Evolutionary conservation across 2,888 invertebrate genomes (phyloP), one percentile per base, ranked within the genome.

Genomic region (Yponomeuta sedellus): DNA sequence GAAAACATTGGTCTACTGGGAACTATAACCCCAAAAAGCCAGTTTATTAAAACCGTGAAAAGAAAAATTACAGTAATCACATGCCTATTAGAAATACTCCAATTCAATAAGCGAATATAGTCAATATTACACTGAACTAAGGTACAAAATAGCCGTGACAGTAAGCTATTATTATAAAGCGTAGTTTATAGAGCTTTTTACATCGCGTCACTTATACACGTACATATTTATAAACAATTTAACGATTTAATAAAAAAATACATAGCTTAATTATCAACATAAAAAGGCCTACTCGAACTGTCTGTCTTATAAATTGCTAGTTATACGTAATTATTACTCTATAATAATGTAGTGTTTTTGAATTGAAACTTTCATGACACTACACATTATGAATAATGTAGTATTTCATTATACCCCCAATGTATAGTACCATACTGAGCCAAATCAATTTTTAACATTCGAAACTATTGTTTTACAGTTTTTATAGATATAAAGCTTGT

Each of bases 311-410:
- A 22, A 63, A 20, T 77, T 78, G 82, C 79, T 85, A 83, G 78
- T 74, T 73, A 83, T 87, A 86, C 83, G 83, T 86, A 87, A 85
- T 71, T 81, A 82, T 79, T 78, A 80, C 76, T 80, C 77, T 81
- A 25, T 73, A 77, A 73, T 82, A 80, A 74, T 75, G 75, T 81
- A 72, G 75, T 82, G 65, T 67, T 66, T 64, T 25, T 25, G 5
- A 25, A 25, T 25, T 25, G 25, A 25, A 25, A 25, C 25, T 25
- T 25, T 25, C 1, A 25, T 25, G 25, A 25, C 25, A 25, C 25
- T 25, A 25, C 25, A 25, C 25, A 25, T 25, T 25, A 25, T 25
- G 25, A 73, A 70, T 82, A 80, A 74, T 75, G 75, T 81, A 72
- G 75, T 82, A 63, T 67, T 66, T 64, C 64, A 25, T 40, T n/a